Base-by-base conservation (phyloP, 2,888 invertebrate species). In the Pantelozetes paolii region DNA sequence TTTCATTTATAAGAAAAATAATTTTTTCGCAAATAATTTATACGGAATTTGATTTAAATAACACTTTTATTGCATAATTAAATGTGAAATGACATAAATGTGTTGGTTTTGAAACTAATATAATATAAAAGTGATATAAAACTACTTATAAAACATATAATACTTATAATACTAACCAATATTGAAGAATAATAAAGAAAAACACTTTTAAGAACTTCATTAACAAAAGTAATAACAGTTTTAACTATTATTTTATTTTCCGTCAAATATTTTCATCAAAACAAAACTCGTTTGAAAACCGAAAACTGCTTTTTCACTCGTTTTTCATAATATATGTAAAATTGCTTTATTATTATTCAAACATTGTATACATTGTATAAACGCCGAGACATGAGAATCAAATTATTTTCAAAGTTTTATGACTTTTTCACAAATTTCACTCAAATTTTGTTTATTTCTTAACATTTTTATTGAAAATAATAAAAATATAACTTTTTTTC, bases 321-420 rank as follows among this genome's bases (percentile, higher is more conserved):
- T 9, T 20, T 50, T 15, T 23, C 20, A 20, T 50, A 20, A 18
- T 57, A 6, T 57, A 9, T 23, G 15, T 5, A 57, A 23, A 57
- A 59, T 59, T 20, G 59, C 59, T 59, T 59, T 59, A 59, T 59
- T 59, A 59, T 59, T 59, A 59, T 59, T 59, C 59, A 59, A 50
- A 20, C 18, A 45, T 45, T 45, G 2, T 8, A 45, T 15, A 45
- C 8, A 45, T 36, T 36, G 9, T 36, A 36, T 36, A 8, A 36
- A 36, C 9, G 50, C 5, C 5, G 2, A 50, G 50, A 50, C 50
- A 23, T 50, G 50, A 50, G 50, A 50, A n/a, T 20, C 11, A 45
- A 45, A 3, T 18, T 18, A 3, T 45, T 2, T 2, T 9, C 45
- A 36, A 36, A 15, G 2, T 45, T 45, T 45, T 45, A 45, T 15